A percentile compares a stretch with the other conserved stretches of the same genome.
Conservation (phyloP, 2,888 invertebrate genomes). For the Cephus pygmeus region DNA sequence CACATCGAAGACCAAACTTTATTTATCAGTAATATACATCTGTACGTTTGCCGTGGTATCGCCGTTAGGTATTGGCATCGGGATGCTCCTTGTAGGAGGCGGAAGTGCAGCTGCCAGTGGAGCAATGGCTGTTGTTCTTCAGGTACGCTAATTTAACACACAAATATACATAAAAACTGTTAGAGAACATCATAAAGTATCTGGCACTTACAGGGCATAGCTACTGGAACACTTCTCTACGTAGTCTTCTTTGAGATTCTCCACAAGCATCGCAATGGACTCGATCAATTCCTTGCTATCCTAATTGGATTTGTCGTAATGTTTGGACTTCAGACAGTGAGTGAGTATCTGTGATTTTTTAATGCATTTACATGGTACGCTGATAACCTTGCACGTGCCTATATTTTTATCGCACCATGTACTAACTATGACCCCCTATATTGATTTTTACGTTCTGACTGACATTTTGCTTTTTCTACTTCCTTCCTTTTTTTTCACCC, state of each 20-base stretch:
- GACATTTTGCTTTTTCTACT: background rate
- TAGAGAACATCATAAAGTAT: background rate
- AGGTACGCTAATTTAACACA: conserved; percentile 37
- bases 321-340: conserved; percentile 75
- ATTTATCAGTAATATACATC: conserved; percentile 75
- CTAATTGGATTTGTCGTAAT: conserved; percentile 78
- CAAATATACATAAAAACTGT: background rate
- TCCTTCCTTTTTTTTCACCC: background rate
- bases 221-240: conserved; percentile 92
- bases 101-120: conserved; percentile 72
- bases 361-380: background rate
- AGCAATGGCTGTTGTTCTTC: conserved; percentile 64
- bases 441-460: background rate
- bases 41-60: conserved; percentile 83
- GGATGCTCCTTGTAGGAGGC: conserved; percentile 74
- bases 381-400: background rate
- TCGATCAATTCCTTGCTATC: conserved; percentile 75
- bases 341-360: conserved; percentile 65
- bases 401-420: background rate
- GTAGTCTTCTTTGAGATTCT: conserved; percentile 98
- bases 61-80: conserved; percentile 83
- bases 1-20: conserved; percentile 74
- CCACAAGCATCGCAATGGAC: conserved; percentile 71
- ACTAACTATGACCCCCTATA: background rate
- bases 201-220: conserved; percentile 78